These are phyloP conservation scores for Tachina fera DNA, from an alignment of 2,888 invertebrate genomes.

Conservation along the genomic window DNA sequence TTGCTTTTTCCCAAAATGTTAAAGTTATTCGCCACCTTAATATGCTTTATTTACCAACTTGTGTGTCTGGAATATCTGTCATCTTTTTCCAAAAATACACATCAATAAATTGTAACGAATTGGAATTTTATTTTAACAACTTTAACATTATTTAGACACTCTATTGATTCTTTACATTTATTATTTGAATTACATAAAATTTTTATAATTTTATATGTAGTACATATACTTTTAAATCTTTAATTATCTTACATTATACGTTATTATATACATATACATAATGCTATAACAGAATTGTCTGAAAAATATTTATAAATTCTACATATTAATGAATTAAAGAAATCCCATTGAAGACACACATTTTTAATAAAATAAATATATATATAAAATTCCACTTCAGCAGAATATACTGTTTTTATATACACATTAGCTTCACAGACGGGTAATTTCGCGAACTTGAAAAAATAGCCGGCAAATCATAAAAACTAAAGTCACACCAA, in stretches of 20 bases:
- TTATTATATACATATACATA: slow-evolving; percentile 30
- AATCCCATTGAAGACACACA: slow-evolving; percentile 62
- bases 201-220: slow-evolving; percentile 42
- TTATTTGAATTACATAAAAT: slow-evolving; percentile 21
- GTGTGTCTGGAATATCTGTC: slow-evolving; percentile 31
- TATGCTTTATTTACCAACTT: slow-evolving; percentile 1
- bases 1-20: slow-evolving; percentile 31
- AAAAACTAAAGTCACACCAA: neutral
- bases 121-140: slow-evolving; percentile 53
- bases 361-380: slow-evolving; percentile 61
- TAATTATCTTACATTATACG: slow-evolving; percentile 41
- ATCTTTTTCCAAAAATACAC: slow-evolving; percentile 24
- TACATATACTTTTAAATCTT: slow-evolving; percentile 3
- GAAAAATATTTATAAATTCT: slow-evolving; percentile 63
- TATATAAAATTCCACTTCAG: slow-evolving; percentile 72
- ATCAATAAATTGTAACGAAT: slow-evolving; percentile 18
- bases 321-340: slow-evolving; percentile 56
- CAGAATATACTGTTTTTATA: slow-evolving; percentile 39
- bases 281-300: slow-evolving; percentile 43
- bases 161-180: slow-evolving; percentile 5
- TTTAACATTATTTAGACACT: slow-evolving; percentile 18
- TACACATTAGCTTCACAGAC: neutral
- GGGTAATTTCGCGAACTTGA: neutral
- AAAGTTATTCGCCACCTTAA: slow-evolving; percentile 10
- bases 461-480: too few species aligned